These are phyloP conservation scores for Acrossocheilus wenchowensis DNA, from an alignment of 2,797 vertebrate genomes.

Conservation along the genomic window DNA sequence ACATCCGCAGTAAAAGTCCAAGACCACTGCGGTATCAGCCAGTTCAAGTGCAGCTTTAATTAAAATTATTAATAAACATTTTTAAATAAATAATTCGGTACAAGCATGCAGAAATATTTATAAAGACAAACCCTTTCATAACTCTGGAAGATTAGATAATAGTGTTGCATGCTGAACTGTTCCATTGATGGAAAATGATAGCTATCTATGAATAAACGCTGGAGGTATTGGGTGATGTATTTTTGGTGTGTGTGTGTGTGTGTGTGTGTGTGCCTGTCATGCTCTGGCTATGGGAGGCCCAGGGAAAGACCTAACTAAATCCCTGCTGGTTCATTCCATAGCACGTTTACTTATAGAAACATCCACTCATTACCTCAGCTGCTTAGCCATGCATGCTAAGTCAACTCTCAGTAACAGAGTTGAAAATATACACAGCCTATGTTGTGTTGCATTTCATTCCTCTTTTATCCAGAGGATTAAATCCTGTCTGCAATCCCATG, in stretches of 20 bases:
- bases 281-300: not conserved
- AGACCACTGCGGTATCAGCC: not conserved
- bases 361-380: constrained; percentile 9
- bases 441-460: not conserved
- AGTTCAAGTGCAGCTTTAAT: not conserved
- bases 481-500: not conserved
- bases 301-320: constrained; percentile 38
- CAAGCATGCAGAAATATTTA: not conserved
- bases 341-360: constrained; percentile 17
- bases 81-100: not conserved
- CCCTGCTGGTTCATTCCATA: constrained; percentile 27
- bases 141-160: not conserved
- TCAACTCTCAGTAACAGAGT: not conserved
- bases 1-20: not conserved
- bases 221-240: constrained; percentile 41
- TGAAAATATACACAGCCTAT: constrained; percentile 1
- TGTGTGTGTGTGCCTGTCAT: constrained; percentile 7
- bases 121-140: constrained; percentile 2
- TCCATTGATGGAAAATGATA: constrained; percentile 30
- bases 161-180: not conserved
- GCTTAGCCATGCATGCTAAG: constrained; percentile 19
- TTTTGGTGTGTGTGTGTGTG: constrained; percentile 26
- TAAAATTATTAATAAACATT: not conserved
- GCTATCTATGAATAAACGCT: constrained; percentile 12
- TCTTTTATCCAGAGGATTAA: constrained; percentile 1